These are phyloP conservation scores for Enchytraeus crypticus DNA, from an alignment of 2,888 invertebrate genomes.

Conservation along the genomic window DNA sequence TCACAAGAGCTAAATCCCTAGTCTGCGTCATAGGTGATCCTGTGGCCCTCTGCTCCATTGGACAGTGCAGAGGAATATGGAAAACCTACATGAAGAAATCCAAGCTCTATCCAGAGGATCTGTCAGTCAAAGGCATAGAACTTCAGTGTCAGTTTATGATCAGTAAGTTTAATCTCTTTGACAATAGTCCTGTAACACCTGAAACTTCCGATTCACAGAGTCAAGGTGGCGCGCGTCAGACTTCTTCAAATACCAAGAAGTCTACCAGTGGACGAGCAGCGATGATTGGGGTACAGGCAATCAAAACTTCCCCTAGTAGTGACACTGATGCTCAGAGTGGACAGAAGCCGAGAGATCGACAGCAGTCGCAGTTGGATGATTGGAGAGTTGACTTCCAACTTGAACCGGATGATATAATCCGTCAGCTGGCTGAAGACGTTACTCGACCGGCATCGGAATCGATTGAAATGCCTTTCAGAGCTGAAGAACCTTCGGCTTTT, in stretches of 20 bases:
- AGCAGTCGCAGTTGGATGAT: slow-evolving; percentile 14
- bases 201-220: neutral
- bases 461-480: neutral
- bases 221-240: neutral
- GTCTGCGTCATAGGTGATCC: slow-evolving; percentile 74
- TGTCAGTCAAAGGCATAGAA: neutral
- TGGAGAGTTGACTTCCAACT: slow-evolving; percentile 27
- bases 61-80: slow-evolving; percentile 58
- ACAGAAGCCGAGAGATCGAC: neutral
- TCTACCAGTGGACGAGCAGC: neutral
- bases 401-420: slow-evolving; percentile 34
- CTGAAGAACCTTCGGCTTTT: neutral
- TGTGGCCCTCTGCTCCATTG: slow-evolving; percentile 69
- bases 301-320: neutral
- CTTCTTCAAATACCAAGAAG: neutral
- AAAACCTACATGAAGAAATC: slow-evolving; percentile 8
- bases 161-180: too few relatives aligned
- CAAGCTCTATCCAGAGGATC: neutral
- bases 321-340: neutral
- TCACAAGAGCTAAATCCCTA: slow-evolving; percentile 41
- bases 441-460: neutral
- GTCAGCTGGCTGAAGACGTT: slow-evolving; percentile 30
- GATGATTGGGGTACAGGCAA: neutral
- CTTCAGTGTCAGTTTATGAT: neutral
- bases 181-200: too few relatives aligned